Base-by-base conservation (phyloP, 2,113 vertebrate genomes). In the Caranx melampygus region DNA sequence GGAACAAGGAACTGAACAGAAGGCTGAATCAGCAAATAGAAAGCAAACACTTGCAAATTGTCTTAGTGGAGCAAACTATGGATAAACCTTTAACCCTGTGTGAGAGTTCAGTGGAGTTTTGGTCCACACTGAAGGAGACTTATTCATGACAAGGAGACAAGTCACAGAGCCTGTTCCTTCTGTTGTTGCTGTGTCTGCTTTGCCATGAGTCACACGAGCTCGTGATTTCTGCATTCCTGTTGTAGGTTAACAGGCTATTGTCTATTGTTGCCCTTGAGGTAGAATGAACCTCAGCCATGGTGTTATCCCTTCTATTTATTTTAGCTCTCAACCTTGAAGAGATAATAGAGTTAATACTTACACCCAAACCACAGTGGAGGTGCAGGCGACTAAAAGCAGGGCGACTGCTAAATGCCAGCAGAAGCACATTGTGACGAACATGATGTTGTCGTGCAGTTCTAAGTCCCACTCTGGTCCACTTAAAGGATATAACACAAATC, bases 391-490 rank as follows among this genome's bases (percentile, higher is more conserved):
- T 21, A 97, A 57, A 37, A 94, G 72, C 64, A 96, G 26, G 1
- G 97, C 94, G 0, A 89, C 89, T 3, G 95, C 87, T 45, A 95
- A 94, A 90, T 99, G 98, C 98, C 98, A 99, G 91, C 97, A 98
- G 94, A 97, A 99, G 84, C 98, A 99, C 97, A 99, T 97, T 0
- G 97, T 98, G 90, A 98, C 85, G 47, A 99, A 99, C 96, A 98
- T 99, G 87, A 97, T 49, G 88, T 99, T 99, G 44, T 0, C 57
- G 0, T 97, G 95, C 14, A 89, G 88, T 0, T 82, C 33, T 80
- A 94, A 83, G 65, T 97, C 90, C 98, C 98, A 99, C 4, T 68
- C 0, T 0, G 85, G 86, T 86, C 96, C 97, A 21, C 85, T 95
- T 0, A 94, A 93, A 44, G 95, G 97, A 82, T 93, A 99, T 16